A percentile compares a stretch with the other conserved stretches of the same genome.
phyloP scores from a whole-genome alignment of 2,888 invertebrate genomes.

The Xestoiulus laeticollis region DNA sequence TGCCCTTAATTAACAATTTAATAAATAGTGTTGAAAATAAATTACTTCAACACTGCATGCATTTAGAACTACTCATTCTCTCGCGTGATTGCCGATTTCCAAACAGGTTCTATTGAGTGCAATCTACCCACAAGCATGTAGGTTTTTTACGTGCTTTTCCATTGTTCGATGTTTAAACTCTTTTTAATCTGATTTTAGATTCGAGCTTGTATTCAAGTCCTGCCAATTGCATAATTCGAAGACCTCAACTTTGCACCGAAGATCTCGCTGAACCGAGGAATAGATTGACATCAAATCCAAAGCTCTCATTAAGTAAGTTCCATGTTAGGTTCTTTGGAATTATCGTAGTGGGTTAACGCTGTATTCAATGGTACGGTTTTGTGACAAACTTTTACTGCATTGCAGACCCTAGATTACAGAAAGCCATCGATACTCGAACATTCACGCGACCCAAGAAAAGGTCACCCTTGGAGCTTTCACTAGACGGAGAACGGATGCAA shows the following conservation, averaged over 20 bases:
- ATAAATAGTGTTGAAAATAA: slow-evolving; percentile 13
- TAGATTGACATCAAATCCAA: background rate
- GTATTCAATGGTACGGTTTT: too few species aligned
- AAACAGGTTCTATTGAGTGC: background rate
- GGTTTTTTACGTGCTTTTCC: background rate
- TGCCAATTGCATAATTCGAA: slow-evolving; percentile 31
- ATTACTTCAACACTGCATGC: background rate
- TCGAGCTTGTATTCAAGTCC: slow-evolving; percentile 12
- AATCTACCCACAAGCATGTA: background rate
- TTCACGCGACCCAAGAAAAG: slow-evolving; percentile 63
- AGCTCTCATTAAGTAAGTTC: slow-evolving; percentile 20
- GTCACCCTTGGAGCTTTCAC: slow-evolving; percentile 4
- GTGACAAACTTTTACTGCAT: background rate
- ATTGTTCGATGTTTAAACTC: background rate
- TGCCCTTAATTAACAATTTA: background rate
- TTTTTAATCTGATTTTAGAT: background rate
- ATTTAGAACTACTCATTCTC: background rate
- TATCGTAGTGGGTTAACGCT: too few species aligned
- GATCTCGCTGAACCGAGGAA: background rate
- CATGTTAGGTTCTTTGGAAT: too few species aligned
- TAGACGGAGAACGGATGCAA: slow-evolving; percentile 21
- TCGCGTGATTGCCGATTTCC: background rate
- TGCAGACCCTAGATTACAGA: background rate
- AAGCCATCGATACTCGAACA: slow-evolving; percentile 61
- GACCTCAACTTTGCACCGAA: slow-evolving; percentile 27